Percentiles rank a stretch among this genome's conserved stretches.
Evolutionary conservation across 2,113 vertebrate species (phyloP).

Genomic region (Thymallus thymallus): DNA sequence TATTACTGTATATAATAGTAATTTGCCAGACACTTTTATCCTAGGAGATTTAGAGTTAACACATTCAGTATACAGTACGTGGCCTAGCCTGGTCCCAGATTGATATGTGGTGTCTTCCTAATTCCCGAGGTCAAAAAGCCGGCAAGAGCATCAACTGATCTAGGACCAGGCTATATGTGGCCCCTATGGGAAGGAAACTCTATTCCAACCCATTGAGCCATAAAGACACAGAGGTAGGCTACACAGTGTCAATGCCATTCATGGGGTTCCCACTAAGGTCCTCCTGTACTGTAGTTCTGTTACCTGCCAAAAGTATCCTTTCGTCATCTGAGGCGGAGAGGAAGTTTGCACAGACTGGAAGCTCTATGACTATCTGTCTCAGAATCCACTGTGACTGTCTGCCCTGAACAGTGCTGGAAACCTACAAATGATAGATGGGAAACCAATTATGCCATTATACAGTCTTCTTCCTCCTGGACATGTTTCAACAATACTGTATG

Average conservation of each 20-base stretch:
- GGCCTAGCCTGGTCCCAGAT: too few species aligned
- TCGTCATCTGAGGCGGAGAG: constrained; percentile 73
- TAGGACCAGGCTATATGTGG: too few species aligned
- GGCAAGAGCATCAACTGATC: too few species aligned
- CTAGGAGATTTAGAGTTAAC: too few species aligned
- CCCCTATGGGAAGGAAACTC: not conserved
- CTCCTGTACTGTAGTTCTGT: not conserved
- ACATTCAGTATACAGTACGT: too few species aligned
- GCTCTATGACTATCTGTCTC: constrained; percentile 49
- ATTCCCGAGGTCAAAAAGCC: too few species aligned
- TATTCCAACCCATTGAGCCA: too few species aligned
- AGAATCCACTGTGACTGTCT: constrained; percentile 29
- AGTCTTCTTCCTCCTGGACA: not conserved
- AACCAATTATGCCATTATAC: not conserved
- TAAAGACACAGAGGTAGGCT: too few species aligned
- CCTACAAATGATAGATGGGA: constrained; percentile 49
- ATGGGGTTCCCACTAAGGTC: not conserved
- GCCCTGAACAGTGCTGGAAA: constrained; percentile 46
- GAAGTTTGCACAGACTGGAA: constrained; percentile 69
- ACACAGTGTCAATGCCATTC: too few species aligned
- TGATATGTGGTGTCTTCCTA: too few species aligned
- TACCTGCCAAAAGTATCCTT: constrained; percentile 77
- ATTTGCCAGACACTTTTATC: too few species aligned
- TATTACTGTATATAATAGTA: too few species aligned
- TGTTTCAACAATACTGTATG: not conserved